These are phyloP conservation scores for Heterodera schachtii DNA, from an alignment of 1,140 invertebrate genomes.

Conservation along the genomic window DNA sequence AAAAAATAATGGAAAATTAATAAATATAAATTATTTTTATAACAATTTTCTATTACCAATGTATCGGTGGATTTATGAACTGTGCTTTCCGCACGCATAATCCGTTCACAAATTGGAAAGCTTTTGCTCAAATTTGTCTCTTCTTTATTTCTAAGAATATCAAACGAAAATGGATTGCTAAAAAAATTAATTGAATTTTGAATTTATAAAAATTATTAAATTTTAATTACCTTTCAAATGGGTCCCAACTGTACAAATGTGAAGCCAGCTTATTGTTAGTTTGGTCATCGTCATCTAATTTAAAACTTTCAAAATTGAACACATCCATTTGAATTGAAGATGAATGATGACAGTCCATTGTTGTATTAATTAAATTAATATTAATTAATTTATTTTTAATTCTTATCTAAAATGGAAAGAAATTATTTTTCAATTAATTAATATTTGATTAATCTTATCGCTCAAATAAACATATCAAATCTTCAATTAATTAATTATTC, in stretches of 20 bases:
- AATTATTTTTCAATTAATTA: too few relatives aligned
- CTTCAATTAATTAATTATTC: too few relatives aligned
- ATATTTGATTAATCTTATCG: too few relatives aligned
- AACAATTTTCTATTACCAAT: not conserved
- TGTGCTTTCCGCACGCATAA: not conserved
- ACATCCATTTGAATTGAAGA: not conserved
- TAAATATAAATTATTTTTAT: not conserved
- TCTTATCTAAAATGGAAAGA: too few relatives aligned
- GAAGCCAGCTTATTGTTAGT: not conserved
- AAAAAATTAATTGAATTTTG: not conserved
- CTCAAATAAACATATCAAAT: too few relatives aligned
- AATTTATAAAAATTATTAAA: too few relatives aligned
- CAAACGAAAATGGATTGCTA: not conserved
- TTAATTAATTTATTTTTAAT: not conserved
- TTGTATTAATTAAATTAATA: not conserved
- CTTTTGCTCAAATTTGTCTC: not conserved
- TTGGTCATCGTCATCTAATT: not conserved
- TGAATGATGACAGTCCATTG: not conserved
- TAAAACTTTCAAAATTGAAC: not conserved
- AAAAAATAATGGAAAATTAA: not conserved
- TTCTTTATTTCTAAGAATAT: not conserved
- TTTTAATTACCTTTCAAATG: not conserved
- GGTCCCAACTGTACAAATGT: not conserved
- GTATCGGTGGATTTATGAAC: not conserved
- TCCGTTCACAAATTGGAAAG: not conserved